Evolutionary conservation across 2,113 vertebrate genomes (phyloP).

Genomic region (Cottus gobio): DNA sequence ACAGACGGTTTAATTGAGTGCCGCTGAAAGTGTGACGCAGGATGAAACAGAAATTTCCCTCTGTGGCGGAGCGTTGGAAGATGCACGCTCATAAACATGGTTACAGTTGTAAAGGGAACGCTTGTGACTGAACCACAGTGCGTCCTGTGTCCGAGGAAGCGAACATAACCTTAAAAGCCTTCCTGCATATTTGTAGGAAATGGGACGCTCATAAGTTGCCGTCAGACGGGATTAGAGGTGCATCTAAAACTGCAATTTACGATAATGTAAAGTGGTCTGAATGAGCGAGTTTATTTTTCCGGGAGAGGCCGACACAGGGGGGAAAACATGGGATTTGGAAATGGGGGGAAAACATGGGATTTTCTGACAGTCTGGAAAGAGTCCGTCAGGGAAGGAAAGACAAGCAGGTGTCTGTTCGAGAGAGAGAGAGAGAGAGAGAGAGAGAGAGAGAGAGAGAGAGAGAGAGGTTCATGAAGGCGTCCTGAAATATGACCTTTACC

Average conservation of each 20-base stretch:
- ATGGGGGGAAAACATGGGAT: conserved; percentile 65
- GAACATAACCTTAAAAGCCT: not conserved
- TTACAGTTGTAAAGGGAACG: conserved; percentile 21
- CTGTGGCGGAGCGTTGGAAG: conserved; percentile 20
- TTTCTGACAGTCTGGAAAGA: conserved; percentile 62
- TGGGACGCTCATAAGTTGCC: not conserved
- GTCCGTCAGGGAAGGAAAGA: conserved; percentile 58
- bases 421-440: not conserved
- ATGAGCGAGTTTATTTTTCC: conserved; percentile 60
- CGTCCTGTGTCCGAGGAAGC: conserved; percentile 15
- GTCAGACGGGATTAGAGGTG: conserved; percentile 19
- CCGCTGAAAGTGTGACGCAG: not conserved
- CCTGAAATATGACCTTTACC: conserved; percentile 9
- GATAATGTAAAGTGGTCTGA: conserved; percentile 34
- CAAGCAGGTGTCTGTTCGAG: conserved; percentile 70
- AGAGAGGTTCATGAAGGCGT: too few relatives aligned
- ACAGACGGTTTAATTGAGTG: conserved; percentile 2
- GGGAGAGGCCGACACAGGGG: conserved; percentile 59
- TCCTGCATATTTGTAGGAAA: conserved; percentile 31
- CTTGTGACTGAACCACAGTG: not conserved
- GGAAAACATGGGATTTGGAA: conserved; percentile 67
- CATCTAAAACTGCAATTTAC: conserved; percentile 42
- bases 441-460: conserved; percentile 16
- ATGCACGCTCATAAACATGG: conserved; percentile 34
- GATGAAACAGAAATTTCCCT: conserved; percentile 24